These are phyloP conservation scores for Apaloderma vittatum DNA, from an alignment of 2,113 vertebrate species.

Conservation along the genomic window DNA sequence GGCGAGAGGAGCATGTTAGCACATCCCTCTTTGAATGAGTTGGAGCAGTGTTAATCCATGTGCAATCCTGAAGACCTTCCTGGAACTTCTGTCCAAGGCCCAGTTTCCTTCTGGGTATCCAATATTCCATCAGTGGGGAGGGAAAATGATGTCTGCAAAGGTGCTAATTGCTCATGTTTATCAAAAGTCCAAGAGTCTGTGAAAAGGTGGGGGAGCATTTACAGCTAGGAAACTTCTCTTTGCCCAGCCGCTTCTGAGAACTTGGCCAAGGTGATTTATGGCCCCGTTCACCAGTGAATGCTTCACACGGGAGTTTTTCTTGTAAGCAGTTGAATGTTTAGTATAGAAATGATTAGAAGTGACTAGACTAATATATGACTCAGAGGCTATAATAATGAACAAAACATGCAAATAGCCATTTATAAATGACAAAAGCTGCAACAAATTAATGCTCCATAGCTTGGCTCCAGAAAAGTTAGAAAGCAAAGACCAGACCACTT, in stretches of 20 bases:
- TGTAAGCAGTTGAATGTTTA: constrained; percentile 1
- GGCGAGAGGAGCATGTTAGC: not conserved
- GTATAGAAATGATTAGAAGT: constrained; percentile 52
- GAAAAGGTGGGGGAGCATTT: not conserved
- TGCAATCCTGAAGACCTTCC: not conserved
- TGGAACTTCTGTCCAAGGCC: not conserved
- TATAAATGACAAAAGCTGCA: constrained; percentile 18
- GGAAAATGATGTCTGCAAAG: not conserved
- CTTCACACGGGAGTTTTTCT: not conserved
- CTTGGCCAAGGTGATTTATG: not conserved
- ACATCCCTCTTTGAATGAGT: not conserved
- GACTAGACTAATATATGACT: not conserved
- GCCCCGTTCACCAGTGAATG: not conserved
- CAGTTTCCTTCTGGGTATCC: constrained; percentile 24
- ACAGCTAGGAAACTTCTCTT: not conserved
- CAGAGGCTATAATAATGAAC: not conserved
- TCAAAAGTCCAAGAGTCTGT: not conserved
- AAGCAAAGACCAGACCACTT: not conserved
- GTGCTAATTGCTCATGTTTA: constrained; percentile 17
- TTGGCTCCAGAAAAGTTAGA: not conserved
- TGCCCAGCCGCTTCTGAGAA: not conserved
- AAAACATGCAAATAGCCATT: constrained; percentile 18
- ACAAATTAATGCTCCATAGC: not conserved
- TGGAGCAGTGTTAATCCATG: not conserved
- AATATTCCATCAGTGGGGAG: constrained; percentile 11